Conservation (phyloP, 1,140 invertebrate species). For the Cherax quadricarinatus region DNA sequence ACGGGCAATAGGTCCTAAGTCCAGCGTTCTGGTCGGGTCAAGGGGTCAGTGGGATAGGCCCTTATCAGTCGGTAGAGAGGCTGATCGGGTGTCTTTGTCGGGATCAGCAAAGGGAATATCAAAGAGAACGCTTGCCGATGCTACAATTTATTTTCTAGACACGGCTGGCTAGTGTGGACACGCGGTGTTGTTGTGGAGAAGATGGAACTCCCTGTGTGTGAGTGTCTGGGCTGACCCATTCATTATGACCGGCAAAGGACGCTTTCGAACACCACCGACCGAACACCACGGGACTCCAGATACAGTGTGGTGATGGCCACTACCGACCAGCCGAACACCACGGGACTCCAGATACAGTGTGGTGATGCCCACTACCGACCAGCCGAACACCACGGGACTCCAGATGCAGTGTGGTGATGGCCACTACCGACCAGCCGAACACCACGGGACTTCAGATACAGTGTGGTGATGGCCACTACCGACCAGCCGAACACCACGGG, state of each 20-base stretch:
- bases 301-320: not conserved
- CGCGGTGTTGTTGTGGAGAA: constrained; percentile 24
- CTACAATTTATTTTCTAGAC: constrained; percentile 56
- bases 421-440: too few relatives aligned
- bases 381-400: too few relatives aligned
- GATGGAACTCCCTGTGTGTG: not conserved
- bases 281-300: not conserved
- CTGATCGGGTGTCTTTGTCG: constrained; percentile 47
- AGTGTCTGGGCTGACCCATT: too few relatives aligned
- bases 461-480: too few relatives aligned
- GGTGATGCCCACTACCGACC: too few relatives aligned
- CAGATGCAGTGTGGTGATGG: too few relatives aligned
- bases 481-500: too few relatives aligned
- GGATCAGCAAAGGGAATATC: constrained; percentile 17
- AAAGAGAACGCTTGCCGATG: constrained; percentile 14
- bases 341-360: too few relatives aligned
- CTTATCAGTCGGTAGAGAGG: not conserved
- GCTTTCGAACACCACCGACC: too few relatives aligned
- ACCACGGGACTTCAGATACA: too few relatives aligned
- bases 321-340: not conserved
- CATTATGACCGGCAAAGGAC: too few relatives aligned
- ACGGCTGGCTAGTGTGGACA: constrained; percentile 18
- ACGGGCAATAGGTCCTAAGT: not conserved
- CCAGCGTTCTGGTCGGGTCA: not conserved
- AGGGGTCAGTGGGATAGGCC: constrained; percentile 31